Evolutionary conservation across 1,140 invertebrate species (phyloP).

Genomic region (Drosophila dunni): DNA sequence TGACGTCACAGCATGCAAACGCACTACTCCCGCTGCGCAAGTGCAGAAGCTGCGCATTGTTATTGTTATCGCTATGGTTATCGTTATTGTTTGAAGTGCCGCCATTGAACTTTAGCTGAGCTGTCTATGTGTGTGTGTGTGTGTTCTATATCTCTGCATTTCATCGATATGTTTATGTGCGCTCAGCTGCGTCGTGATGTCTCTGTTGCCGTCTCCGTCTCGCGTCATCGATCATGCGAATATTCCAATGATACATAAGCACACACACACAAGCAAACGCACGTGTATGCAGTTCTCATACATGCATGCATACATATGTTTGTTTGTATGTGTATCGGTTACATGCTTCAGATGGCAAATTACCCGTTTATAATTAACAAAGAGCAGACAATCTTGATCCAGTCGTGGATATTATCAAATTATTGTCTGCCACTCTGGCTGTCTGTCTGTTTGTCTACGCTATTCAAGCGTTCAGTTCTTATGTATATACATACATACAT

Average conservation of each 20-base stretch:
- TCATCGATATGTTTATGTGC: slow-evolving; percentile 13
- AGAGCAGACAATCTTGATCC: slow-evolving; percentile 14
- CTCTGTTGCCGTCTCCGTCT: slow-evolving; percentile 24
- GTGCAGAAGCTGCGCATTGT: neutral
- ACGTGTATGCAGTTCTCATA: neutral
- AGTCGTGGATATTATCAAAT: slow-evolving; percentile 19
- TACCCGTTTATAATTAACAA: slow-evolving; percentile 34
- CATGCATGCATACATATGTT: slow-evolving; percentile 16
- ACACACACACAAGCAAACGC: neutral
- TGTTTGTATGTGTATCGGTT: slow-evolving; percentile 24
- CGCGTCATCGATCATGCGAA: slow-evolving; percentile 52
- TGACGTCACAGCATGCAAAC: slow-evolving; percentile 7
- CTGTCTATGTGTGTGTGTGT: slow-evolving; percentile 5
- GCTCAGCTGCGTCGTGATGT: slow-evolving; percentile 20
- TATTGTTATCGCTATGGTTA: slow-evolving; percentile 22
- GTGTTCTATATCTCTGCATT: neutral
- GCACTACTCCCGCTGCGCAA: slow-evolving; percentile 5
- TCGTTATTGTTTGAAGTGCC: slow-evolving; percentile 29
- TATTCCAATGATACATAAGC: slow-evolving; percentile 9
- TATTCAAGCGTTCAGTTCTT: slow-evolving; percentile 32
- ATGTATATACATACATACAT: neutral
- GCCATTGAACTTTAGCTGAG: slow-evolving; percentile 40
- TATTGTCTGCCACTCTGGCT: neutral
- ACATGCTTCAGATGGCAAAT: slow-evolving; percentile 61
- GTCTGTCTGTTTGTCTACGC: slow-evolving; percentile 15